A percentile compares a stretch with the other conserved stretches of the same genome.
Evolutionary conservation across 2,888 invertebrate genomes (phyloP).

Genomic region (Charanyca ferruginea): DNA sequence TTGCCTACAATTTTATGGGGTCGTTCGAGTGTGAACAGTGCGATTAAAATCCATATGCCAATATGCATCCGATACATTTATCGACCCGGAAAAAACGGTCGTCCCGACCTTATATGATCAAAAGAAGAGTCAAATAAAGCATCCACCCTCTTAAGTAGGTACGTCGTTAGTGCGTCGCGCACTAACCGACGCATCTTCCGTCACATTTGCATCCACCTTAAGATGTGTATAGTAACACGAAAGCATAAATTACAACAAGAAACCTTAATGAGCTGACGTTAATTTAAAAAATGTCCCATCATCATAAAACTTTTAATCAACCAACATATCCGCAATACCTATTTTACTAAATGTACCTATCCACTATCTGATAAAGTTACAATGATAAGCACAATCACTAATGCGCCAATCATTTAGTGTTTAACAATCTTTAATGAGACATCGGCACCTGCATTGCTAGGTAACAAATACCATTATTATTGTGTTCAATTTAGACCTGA

Average conservation of each 20-base stretch:
- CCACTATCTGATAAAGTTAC: conserved; percentile 57
- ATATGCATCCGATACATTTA: no score
- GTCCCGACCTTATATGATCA: no score
- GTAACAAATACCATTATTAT: conserved; percentile 27
- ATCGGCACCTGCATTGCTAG: conserved; percentile 32
- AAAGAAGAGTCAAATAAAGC: no score
- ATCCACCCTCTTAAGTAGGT: no score
- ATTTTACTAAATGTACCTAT: conserved; percentile 38
- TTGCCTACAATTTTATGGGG: no score
- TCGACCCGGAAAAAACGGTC: no score
- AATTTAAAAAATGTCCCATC: conserved; percentile 20
- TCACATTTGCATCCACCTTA: no score
- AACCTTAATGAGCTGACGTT: conserved; percentile 10
- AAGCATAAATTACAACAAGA: background rate
- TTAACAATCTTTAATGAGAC: conserved; percentile 36
- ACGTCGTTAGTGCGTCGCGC: no score
- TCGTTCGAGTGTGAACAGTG: no score
- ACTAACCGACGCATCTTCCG: no score
- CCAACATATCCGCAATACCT: conserved; percentile 25
- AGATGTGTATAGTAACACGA: background rate
- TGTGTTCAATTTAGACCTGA: conserved; percentile 1
- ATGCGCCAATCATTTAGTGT: conserved; percentile 55
- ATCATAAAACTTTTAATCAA: conserved; percentile 39
- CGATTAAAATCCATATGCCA: no score
- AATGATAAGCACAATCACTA: conserved; percentile 61